Conservation (phyloP, 2,888 invertebrate genomes). For the Congeria kusceri region DNA sequence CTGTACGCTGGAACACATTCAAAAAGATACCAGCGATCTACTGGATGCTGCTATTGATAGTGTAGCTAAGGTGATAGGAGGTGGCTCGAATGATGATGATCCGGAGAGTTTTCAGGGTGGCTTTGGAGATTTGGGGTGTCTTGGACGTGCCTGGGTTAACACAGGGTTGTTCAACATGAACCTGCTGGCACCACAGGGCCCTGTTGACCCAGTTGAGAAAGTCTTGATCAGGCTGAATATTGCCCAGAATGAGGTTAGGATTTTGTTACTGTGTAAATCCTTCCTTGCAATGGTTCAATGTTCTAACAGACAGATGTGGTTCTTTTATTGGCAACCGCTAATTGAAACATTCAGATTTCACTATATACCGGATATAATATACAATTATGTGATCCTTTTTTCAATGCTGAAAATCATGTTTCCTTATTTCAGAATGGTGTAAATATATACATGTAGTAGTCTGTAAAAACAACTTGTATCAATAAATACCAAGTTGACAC, state of each 20-base stretch:
- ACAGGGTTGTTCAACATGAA: constrained; percentile 72
- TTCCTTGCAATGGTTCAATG: no score
- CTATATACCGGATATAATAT: no score
- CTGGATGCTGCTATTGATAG: background rate
- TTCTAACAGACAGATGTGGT: no score
- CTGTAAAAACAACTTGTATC: no score
- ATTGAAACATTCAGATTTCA: no score
- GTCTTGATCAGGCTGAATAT: constrained; percentile 90
- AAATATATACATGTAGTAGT: no score
- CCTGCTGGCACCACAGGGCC: constrained; percentile 87
- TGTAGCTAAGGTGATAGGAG: background rate
- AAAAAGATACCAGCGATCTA: background rate
- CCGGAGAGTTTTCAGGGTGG: background rate
- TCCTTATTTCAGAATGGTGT: no score
- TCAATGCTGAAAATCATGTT: no score
- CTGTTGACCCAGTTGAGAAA: constrained; percentile 94
- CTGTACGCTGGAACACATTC: constrained; percentile 1
- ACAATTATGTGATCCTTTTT: no score
- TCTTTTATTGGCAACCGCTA: no score
- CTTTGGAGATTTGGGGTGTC: constrained; percentile 20
- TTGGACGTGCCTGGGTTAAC: constrained; percentile 72
- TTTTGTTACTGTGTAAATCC: no score
- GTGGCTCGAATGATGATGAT: background rate
- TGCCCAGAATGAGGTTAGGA: constrained; percentile 89
- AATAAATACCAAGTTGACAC: no score